Percentiles rank a stretch among this genome's conserved stretches.
Conservation (phyloP, 2,888 invertebrate genomes). For the Germaria angustata region DNA sequence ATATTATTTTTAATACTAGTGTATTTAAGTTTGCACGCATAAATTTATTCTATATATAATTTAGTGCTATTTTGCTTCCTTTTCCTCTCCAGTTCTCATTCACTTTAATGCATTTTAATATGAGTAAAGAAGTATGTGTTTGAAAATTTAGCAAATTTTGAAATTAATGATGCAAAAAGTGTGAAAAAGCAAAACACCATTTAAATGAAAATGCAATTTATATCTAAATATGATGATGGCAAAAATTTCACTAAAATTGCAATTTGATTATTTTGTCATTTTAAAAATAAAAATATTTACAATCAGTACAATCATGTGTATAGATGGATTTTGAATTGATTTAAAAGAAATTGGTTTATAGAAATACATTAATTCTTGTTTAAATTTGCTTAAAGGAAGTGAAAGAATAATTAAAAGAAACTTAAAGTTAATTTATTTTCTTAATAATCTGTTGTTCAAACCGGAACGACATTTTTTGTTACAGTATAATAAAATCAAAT, state of each 20-base stretch:
- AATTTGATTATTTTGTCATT: slow-evolving; percentile 51
- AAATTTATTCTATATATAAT: too few relatives aligned
- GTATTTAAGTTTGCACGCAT: too few relatives aligned
- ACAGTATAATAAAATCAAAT: too few relatives aligned
- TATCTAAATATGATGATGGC: slow-evolving; percentile 24
- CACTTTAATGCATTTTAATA: slow-evolving; percentile 20
- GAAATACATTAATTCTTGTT: not conserved
- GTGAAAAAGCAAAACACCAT: not conserved
- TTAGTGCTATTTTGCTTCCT: too few relatives aligned
- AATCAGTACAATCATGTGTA: slow-evolving; percentile 9
- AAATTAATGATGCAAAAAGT: slow-evolving; percentile 63
- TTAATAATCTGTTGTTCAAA: too few relatives aligned
- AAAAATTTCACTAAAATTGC: slow-evolving; percentile 32
- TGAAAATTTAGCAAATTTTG: slow-evolving; percentile 55
- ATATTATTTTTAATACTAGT: too few relatives aligned
- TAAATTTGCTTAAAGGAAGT: not conserved
- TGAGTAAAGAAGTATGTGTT: not conserved
- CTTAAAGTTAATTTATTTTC: not conserved
- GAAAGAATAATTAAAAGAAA: not conserved
- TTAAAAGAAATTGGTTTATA: not conserved
- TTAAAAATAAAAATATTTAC: slow-evolving; percentile 27
- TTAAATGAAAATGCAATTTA: slow-evolving; percentile 50
- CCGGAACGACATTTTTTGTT: too few relatives aligned
- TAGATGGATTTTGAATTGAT: not conserved
- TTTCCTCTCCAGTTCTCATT: not conserved